Evolutionary conservation across 2,113 vertebrate genomes (phyloP).

Genomic region (Meles meles): DNA sequence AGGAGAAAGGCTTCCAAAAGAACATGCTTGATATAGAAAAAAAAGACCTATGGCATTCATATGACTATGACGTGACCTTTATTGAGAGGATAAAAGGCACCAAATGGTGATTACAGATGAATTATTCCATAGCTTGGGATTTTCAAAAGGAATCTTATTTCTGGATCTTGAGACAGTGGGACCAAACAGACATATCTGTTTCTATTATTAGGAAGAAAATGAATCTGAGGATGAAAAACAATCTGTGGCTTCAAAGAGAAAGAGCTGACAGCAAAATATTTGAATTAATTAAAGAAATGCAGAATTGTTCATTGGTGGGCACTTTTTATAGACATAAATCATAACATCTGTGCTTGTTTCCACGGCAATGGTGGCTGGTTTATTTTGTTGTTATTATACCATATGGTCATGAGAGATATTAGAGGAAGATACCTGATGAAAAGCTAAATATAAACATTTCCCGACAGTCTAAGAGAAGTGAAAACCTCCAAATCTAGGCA

Average conservation of each 20-base stretch:
- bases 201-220: conserved; percentile 53
- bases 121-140: conserved; percentile 14
- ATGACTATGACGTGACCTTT: conserved; percentile 25
- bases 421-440: conserved; percentile 48
- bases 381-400: conserved; percentile 52
- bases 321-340: conserved; percentile 17
- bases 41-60: neutral
- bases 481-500: neutral
- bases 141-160: conserved; percentile 45
- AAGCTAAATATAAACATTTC: conserved; percentile 46
- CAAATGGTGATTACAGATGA: conserved; percentile 55
- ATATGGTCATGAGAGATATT: conserved; percentile 43
- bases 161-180: conserved; percentile 41
- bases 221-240: conserved; percentile 56
- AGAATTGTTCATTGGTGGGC: neutral
- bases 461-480: conserved; percentile 4
- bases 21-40: conserved; percentile 33
- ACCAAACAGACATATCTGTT: conserved; percentile 29
- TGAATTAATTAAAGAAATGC: conserved; percentile 64
- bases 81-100: neutral
- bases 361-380: conserved; percentile 47
- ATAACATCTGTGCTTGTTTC: conserved; percentile 68
- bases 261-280: conserved; percentile 59
- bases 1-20: conserved; percentile 26
- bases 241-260: conserved; percentile 56